Base-by-base conservation (phyloP, 2,888 invertebrate species). In the Caenorhabditis sulstoni region DNA sequence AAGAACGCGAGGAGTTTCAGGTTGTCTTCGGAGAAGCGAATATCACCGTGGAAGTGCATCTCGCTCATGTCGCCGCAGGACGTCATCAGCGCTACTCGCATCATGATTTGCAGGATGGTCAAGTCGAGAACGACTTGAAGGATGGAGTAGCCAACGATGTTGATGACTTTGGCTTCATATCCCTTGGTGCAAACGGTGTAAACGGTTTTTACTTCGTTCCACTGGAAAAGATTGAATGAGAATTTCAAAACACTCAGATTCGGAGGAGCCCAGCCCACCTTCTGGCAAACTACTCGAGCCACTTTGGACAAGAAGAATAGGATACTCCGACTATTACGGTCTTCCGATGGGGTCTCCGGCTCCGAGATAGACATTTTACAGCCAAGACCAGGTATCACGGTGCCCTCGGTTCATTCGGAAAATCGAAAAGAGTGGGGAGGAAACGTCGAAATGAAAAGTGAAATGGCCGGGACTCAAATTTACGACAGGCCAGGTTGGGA, bases 91-190 rank as follows among this genome's bases (percentile, higher is more conserved):
- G 44, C n/a, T 11, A 44, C n/a, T 44, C 14, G n/a, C 52, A 53
- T 16, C 53, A 53, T 53, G 14, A 37, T n/a, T 22, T 53, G 53
- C 0, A 53, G 37, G 9, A 11, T 16, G 14, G 53, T 53, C 18
- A 53, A 9, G 16, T 53, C 53, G 29, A 53, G 35, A 9, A 53
- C 53, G 12, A 53, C 35, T 37, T 53, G 53, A 8, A 53, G 53
- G 18, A 53, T 53, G 0, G 53, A 53, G 53, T 37, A 53, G 2
- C 53, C 53, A 9, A 53, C 53, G n/a, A 53, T 29, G 18, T 53
- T 53, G 35, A 53, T 53, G 3, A 53, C 53, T 12, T 53, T 53
- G 16, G 53, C 53, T 18, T 53, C 53, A 18, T 35, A 53, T 35
- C 53, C 53, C 1, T 37, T 7, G 9, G 53, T 53, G 53, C 53